Percentiles rank a stretch among this genome's conserved stretches.
These are phyloP conservation scores for Lasioglossum calceatum DNA, from an alignment of 2,888 invertebrate species.

Conservation along the genomic window DNA sequence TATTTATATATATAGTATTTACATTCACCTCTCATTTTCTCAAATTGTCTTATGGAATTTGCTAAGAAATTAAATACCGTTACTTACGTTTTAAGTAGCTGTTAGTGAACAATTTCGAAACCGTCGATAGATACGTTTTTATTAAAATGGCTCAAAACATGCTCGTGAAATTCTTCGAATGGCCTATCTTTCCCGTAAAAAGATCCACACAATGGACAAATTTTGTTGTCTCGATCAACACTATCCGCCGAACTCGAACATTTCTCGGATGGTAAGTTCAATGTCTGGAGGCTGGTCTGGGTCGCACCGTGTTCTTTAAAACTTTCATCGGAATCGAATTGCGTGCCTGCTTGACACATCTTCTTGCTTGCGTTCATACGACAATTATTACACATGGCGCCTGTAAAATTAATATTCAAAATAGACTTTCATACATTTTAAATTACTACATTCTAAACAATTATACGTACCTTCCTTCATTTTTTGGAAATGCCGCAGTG, in stretches of 20 bases:
- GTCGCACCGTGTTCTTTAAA: conserved; percentile 77
- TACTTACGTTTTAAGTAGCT: background rate
- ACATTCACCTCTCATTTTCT: no score
- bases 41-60: no score
- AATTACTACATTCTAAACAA: no score
- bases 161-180: conserved; percentile 89
- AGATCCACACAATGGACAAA: conserved; percentile 91
- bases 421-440: background rate
- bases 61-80: conserved; percentile 10
- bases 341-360: conserved; percentile 79
- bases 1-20: no score
- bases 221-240: conserved; percentile 85
- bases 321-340: conserved; percentile 77
- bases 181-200: conserved; percentile 86
- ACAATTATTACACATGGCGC: conserved; percentile 74
- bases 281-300: conserved; percentile 77
- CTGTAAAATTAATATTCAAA: conserved; percentile 59
- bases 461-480: conserved; percentile 79
- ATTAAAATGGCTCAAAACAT: conserved; percentile 92
- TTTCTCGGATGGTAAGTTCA: conserved; percentile 74
- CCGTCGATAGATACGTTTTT: conserved; percentile 84
- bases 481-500: conserved; percentile 83
- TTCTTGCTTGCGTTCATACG: conserved; percentile 76
- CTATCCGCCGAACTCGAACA: conserved; percentile 81
- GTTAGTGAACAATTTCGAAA: conserved; percentile 70